Percentiles rank a stretch among this genome's conserved stretches.
phyloP scores from a whole-genome alignment of 2,797 vertebrate species.

The Premnoplex brunnescens region DNA sequence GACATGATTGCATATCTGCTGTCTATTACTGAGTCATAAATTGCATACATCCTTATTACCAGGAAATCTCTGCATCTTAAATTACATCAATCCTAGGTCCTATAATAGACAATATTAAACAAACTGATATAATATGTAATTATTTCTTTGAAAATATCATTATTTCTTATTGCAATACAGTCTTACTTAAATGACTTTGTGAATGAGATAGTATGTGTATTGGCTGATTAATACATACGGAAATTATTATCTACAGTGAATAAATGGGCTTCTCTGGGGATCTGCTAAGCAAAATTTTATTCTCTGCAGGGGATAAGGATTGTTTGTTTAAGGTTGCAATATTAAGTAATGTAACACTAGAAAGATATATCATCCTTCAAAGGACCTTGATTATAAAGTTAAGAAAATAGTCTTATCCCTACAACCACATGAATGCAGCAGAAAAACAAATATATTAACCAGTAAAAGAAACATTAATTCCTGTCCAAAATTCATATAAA shows the following conservation, averaged over 20 bases:
- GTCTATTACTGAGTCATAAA: not conserved
- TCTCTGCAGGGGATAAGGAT: not conserved
- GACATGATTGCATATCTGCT: not conserved
- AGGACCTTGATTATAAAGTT: slow-evolving; percentile 68
- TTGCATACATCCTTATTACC: not conserved
- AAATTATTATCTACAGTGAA: not conserved
- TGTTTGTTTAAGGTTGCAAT: slow-evolving; percentile 35
- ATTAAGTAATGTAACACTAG: slow-evolving; percentile 45
- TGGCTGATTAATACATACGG: not conserved
- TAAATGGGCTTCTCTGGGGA: not conserved
- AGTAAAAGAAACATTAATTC: slow-evolving; percentile 66
- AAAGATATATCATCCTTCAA: slow-evolving; percentile 67
- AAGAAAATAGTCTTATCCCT: slow-evolving; percentile 24
- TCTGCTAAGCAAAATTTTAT: not conserved
- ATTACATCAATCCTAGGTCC: not conserved
- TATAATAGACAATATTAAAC: not conserved
- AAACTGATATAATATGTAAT: not conserved
- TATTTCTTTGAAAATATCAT: not conserved
- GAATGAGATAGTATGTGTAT: not conserved
- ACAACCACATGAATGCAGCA: not conserved
- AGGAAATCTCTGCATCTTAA: not conserved
- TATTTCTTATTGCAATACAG: not conserved
- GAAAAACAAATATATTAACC: slow-evolving; percentile 62
- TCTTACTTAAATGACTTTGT: not conserved
- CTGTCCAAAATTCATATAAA: slow-evolving; percentile 63